Evolutionary conservation across 2,797 vertebrate genomes (phyloP), one percentile per base, ranked within the genome.

Genomic region (Botia kubotai): DNA sequence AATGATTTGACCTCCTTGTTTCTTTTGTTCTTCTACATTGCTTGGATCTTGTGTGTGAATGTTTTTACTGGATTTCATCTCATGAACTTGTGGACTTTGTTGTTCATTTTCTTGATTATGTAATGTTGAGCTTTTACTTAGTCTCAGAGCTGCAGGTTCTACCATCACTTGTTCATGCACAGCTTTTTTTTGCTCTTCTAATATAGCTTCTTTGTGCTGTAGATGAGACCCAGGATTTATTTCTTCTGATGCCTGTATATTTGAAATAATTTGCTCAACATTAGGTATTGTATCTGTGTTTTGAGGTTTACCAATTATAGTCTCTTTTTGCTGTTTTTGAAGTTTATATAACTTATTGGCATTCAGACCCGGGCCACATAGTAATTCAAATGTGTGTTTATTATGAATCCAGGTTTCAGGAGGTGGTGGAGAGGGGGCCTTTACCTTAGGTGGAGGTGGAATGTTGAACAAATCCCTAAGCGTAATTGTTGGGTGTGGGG

Each of bases 391-490:
- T 68, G 92, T 92, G n/a, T 3, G 82, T 83, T 83, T 92, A 85
- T 91, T 95, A 75, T 95, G 89, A 60, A 81, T 91, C 93, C 94
- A 96, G 21, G 91, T 87, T 78, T 96, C 95, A 39, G 91, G 95
- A 79, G 96, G 97, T 12, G 96, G 98, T 0, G 95, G 94, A 63
- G 93, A 95, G 13, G 98, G 97, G 2, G 98, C 97, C 13, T 94
- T 95, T 39, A 98, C 95, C 81, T 96, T 97, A 57, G 98, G 98
- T 68, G 96, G 96, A 2, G 97, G 95, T 0, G 98, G 98, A 85
- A 98, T 97, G 75, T 94, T 86, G 72, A 96, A 92, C 26, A 92
- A 70, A 86, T 95, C 29, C 69, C 82, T 89, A 85, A 92, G 52
- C 62, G 89, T 80, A 80, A 14, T 39, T n/a, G 50, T 58, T 12